A percentile compares a stretch with the other conserved stretches of the same genome.
These are phyloP conservation scores for Lycocorax pyrrhopterus DNA, from an alignment of 2,113 vertebrate species.

Conservation along the genomic window DNA sequence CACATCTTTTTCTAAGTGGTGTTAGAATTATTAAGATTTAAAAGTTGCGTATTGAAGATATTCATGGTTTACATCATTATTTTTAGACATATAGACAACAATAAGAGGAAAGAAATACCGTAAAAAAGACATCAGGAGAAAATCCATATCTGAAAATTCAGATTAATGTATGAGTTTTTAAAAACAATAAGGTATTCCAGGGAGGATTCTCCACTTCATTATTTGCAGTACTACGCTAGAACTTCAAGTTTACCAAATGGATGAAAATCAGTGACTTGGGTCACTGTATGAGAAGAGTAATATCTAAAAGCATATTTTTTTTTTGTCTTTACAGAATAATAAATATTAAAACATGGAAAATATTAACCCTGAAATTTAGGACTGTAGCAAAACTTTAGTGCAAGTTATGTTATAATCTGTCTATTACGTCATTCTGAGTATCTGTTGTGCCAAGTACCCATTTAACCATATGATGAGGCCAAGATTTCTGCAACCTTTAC, in stretches of 20 bases:
- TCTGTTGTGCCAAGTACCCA: not conserved
- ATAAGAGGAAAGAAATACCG: not conserved
- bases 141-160: not conserved
- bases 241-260: not conserved
- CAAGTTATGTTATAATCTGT: not conserved
- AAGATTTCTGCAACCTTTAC: not conserved
- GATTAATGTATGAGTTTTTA: not conserved
- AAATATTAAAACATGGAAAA: not conserved
- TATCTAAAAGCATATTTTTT: not conserved
- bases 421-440: not conserved
- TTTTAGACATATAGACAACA: not conserved
- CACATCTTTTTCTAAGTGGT: not conserved
- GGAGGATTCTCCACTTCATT: not conserved
- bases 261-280: not conserved
- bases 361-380: not conserved
- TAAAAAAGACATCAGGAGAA: not conserved
- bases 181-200: not conserved
- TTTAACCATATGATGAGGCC: conserved; percentile 1
- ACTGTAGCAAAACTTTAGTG: not conserved
- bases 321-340: not conserved
- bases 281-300: not conserved
- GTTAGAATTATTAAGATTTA: not conserved
- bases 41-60: not conserved
- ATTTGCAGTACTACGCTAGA: not conserved
- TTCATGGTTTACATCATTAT: not conserved